These are phyloP conservation scores for Chelmon rostratus DNA, from an alignment of 2,797 vertebrate species.

Conservation along the genomic window DNA sequence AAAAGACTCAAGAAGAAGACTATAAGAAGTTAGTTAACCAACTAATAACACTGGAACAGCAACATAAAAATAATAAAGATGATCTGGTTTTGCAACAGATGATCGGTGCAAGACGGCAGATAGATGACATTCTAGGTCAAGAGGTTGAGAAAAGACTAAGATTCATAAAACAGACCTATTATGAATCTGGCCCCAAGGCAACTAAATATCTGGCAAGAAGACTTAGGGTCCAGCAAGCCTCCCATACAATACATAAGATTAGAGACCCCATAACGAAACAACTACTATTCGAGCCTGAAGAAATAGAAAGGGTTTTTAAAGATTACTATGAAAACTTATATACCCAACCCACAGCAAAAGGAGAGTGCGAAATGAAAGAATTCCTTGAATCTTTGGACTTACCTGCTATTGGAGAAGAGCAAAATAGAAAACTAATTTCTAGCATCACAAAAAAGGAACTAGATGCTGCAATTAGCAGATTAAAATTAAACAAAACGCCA, in stretches of 20 bases:
- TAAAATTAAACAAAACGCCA: background rate
- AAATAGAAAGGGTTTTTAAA: slow-evolving; percentile 1
- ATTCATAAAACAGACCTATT: background rate
- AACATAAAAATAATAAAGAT: background rate
- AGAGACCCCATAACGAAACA: background rate
- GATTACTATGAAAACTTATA: background rate
- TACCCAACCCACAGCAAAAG: no score
- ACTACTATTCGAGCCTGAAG: background rate
- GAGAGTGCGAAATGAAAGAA: no score
- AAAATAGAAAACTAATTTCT: background rate
- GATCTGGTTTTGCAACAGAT: background rate
- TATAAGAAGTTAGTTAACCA: background rate
- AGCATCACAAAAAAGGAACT: background rate
- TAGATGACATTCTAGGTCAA: background rate
- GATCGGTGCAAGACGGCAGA: background rate
- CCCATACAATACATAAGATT: background rate
- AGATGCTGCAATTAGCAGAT: background rate
- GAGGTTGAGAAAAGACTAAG: background rate
- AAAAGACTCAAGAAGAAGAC: no score
- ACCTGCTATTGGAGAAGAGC: no score
- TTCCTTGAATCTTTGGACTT: no score
- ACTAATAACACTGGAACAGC: background rate
- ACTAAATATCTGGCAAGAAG: background rate
- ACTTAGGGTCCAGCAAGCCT: background rate
- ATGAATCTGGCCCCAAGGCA: background rate